A percentile compares a stretch with the other conserved stretches of the same genome.
These are phyloP conservation scores for Pogoniulus pusillus DNA, from an alignment of 2,797 vertebrate genomes.

Conservation along the genomic window DNA sequence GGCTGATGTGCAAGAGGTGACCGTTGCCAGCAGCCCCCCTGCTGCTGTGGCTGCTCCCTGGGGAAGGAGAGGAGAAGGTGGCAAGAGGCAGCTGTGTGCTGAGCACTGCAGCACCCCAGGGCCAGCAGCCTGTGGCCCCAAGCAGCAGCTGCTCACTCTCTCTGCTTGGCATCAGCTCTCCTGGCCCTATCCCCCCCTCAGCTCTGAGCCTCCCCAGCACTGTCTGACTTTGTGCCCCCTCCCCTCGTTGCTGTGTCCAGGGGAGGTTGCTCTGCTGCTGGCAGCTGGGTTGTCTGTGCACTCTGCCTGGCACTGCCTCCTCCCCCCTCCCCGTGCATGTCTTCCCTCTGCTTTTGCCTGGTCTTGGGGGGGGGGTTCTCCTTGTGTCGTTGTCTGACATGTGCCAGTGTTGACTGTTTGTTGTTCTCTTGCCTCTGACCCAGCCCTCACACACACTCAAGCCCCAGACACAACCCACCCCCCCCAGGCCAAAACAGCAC, in stretches of 20 bases:
- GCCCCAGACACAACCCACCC: not conserved
- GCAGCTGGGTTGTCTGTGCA: not conserved
- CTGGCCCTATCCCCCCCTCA: not conserved
- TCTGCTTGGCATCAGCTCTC: not conserved
- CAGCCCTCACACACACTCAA: not conserved
- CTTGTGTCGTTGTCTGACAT: not conserved
- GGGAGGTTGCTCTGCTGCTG: not conserved
- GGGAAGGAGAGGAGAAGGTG: not conserved
- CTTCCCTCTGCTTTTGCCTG: not conserved
- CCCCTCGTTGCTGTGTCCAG: not conserved
- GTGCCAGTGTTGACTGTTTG: not conserved
- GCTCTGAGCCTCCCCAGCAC: not conserved
- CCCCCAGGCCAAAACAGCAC: not conserved
- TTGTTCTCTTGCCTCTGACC: slow-evolving; percentile 17
- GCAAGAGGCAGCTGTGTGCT: not conserved
- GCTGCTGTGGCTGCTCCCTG: not conserved
- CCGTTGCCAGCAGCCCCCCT: not conserved
- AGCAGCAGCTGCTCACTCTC: not conserved
- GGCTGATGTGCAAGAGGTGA: too few species aligned
- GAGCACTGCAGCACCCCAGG: rapidly evolving
- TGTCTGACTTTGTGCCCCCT: not conserved
- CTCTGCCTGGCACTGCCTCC: not conserved
- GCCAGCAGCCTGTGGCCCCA: rapidly evolving
- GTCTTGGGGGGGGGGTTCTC: not conserved
- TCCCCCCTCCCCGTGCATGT: not conserved